Evolutionary conservation across 1,140 invertebrate species (phyloP).

Genomic region (Oncopeltus fasciatus): DNA sequence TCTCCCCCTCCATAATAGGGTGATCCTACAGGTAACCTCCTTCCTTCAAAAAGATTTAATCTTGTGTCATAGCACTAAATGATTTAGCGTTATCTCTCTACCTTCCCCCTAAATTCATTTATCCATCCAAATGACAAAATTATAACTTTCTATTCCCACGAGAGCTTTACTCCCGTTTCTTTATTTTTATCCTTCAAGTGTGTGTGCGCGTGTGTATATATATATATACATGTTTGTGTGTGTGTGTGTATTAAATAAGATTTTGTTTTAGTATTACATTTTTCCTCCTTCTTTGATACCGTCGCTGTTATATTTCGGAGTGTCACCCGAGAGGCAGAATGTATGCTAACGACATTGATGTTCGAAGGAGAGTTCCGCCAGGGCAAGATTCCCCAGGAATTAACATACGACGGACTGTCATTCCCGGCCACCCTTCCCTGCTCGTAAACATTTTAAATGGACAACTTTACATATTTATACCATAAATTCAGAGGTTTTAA

Average conservation of each 20-base stretch:
- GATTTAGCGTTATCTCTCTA: background rate
- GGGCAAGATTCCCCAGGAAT: background rate
- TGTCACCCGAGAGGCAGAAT: too few species aligned
- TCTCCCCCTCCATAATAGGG: too few species aligned
- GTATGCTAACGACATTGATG: background rate
- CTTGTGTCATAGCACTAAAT: background rate
- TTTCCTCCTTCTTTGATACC: too few species aligned
- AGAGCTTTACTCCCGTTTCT: background rate
- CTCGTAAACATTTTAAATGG: conserved; percentile 3
- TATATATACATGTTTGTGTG: background rate
- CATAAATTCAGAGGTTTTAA: conserved; percentile 5
- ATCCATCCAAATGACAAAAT: background rate
- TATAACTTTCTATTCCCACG: background rate
- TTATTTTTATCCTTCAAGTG: background rate
- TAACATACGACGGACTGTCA: background rate
- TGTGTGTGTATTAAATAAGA: background rate
- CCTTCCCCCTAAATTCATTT: background rate
- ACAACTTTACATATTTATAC: conserved; percentile 2
- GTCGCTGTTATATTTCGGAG: too few species aligned
- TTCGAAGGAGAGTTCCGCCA: background rate
- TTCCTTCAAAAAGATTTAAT: background rate
- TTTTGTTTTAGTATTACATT: too few species aligned
- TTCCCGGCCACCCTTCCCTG: background rate
- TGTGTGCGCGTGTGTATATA: too few species aligned
- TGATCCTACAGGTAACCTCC: too few species aligned